Base-by-base conservation (phyloP, 2,797 vertebrate genomes). In the Malurus leucopterus region DNA sequence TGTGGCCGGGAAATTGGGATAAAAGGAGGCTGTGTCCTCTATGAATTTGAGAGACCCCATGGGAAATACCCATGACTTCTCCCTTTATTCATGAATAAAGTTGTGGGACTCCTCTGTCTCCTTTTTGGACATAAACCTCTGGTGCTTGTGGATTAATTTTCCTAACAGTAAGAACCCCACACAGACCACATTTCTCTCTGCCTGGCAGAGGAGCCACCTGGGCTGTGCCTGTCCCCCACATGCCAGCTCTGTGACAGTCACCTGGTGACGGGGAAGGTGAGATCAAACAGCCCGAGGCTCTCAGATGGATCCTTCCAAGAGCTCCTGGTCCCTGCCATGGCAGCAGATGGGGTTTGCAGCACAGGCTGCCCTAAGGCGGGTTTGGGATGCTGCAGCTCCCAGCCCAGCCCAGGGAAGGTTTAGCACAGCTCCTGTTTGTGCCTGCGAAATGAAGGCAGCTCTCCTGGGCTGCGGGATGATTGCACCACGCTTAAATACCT, bases 401-500 rank as follows among this genome's bases (percentile, higher is more conserved):
- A 8, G 76, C 23, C 53, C 8, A 88, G 84, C 86, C 78, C 5
- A 79, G 65, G 84, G 23, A 93, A 51, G 70, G 26, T 70, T 70
- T 88, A 92, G 34, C 88, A 54, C 9, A 50, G 70, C 61, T 88
- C 70, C 83, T 23, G 21, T 53, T 81, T 67, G 58, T 63, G 87
- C 80, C 55, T 86, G 85, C 74, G 53, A 43, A 93, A 78, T 10
- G 63, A 84, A 84, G 46, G 59, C 50, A 61, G 27, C 44, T 88
- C 93, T 93, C 93, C n/a, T 54, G 91, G 86, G 93, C 74, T 76
- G 74, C 67, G 43, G 27, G 5, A 15, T 75, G 87, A 86, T 50
- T 89, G 92, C 76, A 94, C 41, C 71, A 61, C 6, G 38, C 77
- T 89, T 93, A 92, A 94, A 94, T 84, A 76, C 59, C 88, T 94